Evolutionary conservation across 2,888 invertebrate genomes (phyloP), one percentile per base, ranked within the genome.

Genomic region (Torymus tubicola): DNA sequence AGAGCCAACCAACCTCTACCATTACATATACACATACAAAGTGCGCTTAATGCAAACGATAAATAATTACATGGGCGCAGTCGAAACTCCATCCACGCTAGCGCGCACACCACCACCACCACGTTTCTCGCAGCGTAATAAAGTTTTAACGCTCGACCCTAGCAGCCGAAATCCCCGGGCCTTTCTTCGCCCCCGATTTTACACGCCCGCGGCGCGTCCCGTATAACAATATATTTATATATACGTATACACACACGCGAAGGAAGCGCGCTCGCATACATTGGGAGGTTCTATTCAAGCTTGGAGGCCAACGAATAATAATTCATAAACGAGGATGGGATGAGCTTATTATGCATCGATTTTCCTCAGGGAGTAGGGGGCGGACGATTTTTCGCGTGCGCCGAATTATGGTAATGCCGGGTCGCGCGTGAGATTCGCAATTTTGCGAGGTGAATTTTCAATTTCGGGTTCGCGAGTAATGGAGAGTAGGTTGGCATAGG

Each of bases 311-410:
- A n/a, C n/a, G 31, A 31, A 31, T 31, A 60, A 70, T 70, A 60
- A 70, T 70, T 70, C 60, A 60, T 57, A 18, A 18, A 50, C 18
- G 58, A 18, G 70, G 11, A 53, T 16, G 42, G 2, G 14, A 0
- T 55, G n/a, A 31, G 60, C 14, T 73, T 73, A 73, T 73, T 73
- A 55, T 42, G 18, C 18, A 64, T 63, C 72, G 72, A 55, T 73
- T 73, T 64, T 57, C 31, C n/a, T n/a, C n/a, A n/a, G n/a, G n/a
- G n/a, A n/a, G 18, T n/a, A 11, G 57, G 1, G 24, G n/a, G 31
- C 61, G 18, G 21, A 21, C 63, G 10, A 13, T 63, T 63, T 65
- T 65, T 65, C 11, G 12, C n/a, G 2, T 16, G 24, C 57, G n/a
- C 16, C 57, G 69, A 58, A 68, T 68, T 53, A 68, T 68, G 55